A percentile compares a stretch with the other conserved stretches of the same genome.
These are phyloP conservation scores for Catocala nupta DNA, from an alignment of 2,888 invertebrate genomes.

Conservation along the genomic window DNA sequence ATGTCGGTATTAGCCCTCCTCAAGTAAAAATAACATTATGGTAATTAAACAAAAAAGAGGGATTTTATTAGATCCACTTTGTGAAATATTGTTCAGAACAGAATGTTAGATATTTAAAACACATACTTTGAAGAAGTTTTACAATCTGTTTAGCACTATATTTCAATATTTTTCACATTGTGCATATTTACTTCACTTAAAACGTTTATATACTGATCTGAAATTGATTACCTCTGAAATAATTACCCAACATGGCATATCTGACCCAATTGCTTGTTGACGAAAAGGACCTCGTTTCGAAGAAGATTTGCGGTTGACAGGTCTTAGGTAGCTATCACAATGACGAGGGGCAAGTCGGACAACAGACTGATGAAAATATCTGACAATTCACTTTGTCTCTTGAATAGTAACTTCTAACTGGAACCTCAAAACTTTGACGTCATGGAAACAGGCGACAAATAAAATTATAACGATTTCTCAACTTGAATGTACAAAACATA, in stretches of 20 bases:
- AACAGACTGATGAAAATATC: constrained; percentile 5
- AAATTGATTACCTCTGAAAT: neutral
- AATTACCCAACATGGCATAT: neutral
- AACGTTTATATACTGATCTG: no score
- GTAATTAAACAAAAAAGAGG: no score
- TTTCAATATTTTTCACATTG: no score
- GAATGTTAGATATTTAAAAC: no score
- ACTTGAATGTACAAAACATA: neutral
- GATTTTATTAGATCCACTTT: no score
- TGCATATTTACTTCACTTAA: neutral
- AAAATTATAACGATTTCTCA: neutral
- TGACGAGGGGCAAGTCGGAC: neutral
- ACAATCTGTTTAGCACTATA: no score
- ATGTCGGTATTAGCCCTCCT: neutral
- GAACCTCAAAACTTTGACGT: no score
- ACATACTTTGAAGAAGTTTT: no score
- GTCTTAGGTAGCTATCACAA: neutral
- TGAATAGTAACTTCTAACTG: neutral
- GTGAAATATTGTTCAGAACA: no score
- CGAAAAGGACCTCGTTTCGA: neutral
- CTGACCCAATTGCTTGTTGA: neutral
- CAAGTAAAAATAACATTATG: neutral
- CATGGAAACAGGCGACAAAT: no score
- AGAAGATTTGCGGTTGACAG: constrained; percentile 6
- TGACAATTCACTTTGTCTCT: constrained; percentile 5